Conservation (phyloP, 2,888 invertebrate species). For the Scaptomyza reducta region DNA sequence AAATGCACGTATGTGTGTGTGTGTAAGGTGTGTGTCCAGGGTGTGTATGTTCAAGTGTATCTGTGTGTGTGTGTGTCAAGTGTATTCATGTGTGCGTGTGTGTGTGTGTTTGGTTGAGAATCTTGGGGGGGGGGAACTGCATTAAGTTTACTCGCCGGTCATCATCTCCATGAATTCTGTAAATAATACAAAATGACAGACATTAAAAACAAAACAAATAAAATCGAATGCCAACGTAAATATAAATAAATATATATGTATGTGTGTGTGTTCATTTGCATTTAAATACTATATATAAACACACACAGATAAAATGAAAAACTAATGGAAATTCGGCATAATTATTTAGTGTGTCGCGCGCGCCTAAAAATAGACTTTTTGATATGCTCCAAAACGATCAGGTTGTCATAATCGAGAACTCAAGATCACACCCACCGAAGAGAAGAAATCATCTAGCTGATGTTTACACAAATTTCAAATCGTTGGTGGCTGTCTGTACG, state of each 20-base stretch:
- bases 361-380: slow-evolving; percentile 65
- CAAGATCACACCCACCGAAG: slow-evolving; percentile 61
- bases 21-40: slow-evolving; percentile 57
- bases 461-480: slow-evolving; percentile 47
- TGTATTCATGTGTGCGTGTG: slow-evolving; percentile 14
- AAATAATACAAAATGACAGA: slow-evolving; percentile 84
- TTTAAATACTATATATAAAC: slow-evolving; percentile 1
- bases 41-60: slow-evolving; percentile 18
- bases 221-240: slow-evolving; percentile 33
- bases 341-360: slow-evolving; percentile 15
- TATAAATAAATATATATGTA: slow-evolving; percentile 54
- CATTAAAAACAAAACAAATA: slow-evolving; percentile 37
- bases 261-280: slow-evolving; percentile 15
- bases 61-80: slow-evolving; percentile 32
- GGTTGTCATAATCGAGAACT: slow-evolving; percentile 74
- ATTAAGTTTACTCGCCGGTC: slow-evolving; percentile 92
- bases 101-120: slow-evolving; percentile 6
- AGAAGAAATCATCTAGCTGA: slow-evolving; percentile 47
- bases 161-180: slow-evolving; percentile 98
- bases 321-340: slow-evolving; percentile 21
- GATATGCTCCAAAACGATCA: slow-evolving; percentile 75
- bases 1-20: slow-evolving; percentile 62
- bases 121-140: slow-evolving; percentile 43
- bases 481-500: slow-evolving; percentile 42
- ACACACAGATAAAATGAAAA: background rate